phyloP scores from a whole-genome alignment of 2,797 vertebrate species.

The Chloroceryle inda region DNA sequence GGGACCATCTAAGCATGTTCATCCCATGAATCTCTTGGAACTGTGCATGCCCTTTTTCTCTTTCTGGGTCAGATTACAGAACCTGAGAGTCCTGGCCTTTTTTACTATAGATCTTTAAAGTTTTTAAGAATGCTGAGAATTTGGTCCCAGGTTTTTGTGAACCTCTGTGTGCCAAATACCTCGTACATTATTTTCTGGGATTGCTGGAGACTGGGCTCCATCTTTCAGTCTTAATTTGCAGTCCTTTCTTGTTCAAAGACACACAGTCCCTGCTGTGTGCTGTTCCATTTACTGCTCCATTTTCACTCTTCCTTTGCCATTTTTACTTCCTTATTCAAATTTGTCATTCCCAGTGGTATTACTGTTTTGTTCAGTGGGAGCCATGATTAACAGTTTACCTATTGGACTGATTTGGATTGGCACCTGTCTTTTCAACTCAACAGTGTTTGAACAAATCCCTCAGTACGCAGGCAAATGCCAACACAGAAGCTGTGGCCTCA shows the following conservation, averaged over 20 bases:
- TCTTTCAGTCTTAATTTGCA: constrained; percentile 31
- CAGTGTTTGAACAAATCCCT: background rate
- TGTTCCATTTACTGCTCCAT: constrained; percentile 29
- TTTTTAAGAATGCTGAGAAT: background rate
- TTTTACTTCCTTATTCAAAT: constrained; percentile 35
- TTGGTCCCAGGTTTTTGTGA: background rate
- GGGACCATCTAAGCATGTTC: background rate
- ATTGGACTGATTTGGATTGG: background rate
- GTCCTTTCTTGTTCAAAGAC: constrained; percentile 50
- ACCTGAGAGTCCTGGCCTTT: background rate
- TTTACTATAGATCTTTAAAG: background rate
- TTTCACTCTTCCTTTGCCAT: constrained; percentile 16
- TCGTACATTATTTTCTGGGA: background rate
- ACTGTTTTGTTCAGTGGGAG: constrained; percentile 32
- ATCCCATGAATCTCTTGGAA: background rate
- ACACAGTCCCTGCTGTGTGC: constrained; percentile 26
- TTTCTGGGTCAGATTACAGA: background rate
- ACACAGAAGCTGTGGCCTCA: background rate
- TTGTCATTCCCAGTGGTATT: background rate
- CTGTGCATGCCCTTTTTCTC: background rate
- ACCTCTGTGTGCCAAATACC: background rate
- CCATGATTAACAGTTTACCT: constrained; percentile 31
- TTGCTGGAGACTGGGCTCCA: background rate
- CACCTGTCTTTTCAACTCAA: constrained; percentile 21
- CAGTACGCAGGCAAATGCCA: background rate